Percentiles rank a stretch among this genome's conserved stretches.
phyloP scores from a whole-genome alignment of 1,140 invertebrate species.

The Macrobrachium rosenbergii region DNA sequence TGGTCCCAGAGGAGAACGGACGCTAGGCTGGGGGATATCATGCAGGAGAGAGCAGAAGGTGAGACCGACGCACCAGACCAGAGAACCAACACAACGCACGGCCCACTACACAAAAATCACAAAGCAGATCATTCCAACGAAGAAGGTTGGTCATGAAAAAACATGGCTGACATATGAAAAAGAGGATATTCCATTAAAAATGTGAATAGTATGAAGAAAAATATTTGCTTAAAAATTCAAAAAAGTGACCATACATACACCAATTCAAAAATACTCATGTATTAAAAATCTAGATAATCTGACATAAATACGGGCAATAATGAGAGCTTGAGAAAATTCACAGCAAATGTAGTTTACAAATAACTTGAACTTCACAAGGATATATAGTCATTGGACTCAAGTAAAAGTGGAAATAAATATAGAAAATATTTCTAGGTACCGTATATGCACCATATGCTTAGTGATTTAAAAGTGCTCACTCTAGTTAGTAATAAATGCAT shows the following conservation, averaged over 20 bases:
- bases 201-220: conserved; percentile 42
- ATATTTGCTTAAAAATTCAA: conserved; percentile 28
- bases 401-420: too few species aligned
- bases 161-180: conserved; percentile 57
- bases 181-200: conserved; percentile 55
- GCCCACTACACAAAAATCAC: conserved; percentile 60
- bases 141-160: conserved; percentile 48
- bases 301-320: too few species aligned
- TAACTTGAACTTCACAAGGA: too few species aligned
- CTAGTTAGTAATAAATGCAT: too few species aligned
- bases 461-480: too few species aligned
- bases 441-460: too few species aligned
- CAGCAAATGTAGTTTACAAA: neutral
- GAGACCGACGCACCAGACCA: conserved; percentile 43
- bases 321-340: neutral
- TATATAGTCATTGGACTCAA: too few species aligned
- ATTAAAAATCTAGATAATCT: neutral
- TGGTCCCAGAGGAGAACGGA: conserved; percentile 53
- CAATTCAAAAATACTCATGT: conserved; percentile 11
- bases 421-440: too few species aligned
- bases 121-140: conserved; percentile 58
- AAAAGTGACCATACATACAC: conserved; percentile 11
- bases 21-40: conserved; percentile 52
- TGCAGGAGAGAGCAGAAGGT: conserved; percentile 51
- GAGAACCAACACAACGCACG: conserved; percentile 56